Base-by-base conservation (phyloP, 2,113 vertebrate species). In the Cyphomyrus discorhynchus region DNA sequence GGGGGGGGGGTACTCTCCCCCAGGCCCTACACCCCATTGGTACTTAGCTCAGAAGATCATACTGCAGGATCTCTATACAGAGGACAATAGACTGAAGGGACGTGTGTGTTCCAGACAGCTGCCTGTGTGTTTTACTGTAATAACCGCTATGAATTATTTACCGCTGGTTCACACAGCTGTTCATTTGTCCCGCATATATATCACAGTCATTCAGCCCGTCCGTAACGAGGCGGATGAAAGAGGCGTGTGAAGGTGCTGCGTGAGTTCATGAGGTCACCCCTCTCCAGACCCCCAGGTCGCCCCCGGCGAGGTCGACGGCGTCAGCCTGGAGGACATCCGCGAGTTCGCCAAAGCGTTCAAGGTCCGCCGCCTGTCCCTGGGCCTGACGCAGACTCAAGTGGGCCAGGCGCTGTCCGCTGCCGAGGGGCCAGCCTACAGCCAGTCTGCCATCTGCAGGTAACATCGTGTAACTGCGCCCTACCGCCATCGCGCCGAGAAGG, bases 371-470 rank as follows among this genome's bases (percentile, higher is more conserved):
- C 96, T 99, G 95, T 99, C 99, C 91, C 98, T 99, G 94, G 99
- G 99, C 93, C 96, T 99, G 95, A 99, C 99, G 5, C 99, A 99
- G 95, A 99, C 99, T 91, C 99, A 99, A 97, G 99, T 99, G 96
- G 98, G 99, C 93, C 99, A 99, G 96, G 99, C 99, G 17, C 97
- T 99, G 90, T 99, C 98, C 89, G 98, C 99, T 47, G 98, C 98
- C 0, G 98, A 99, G 94, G 99, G 99, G 77, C 99, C 99, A 77
- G 99, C 99, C 6, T 99, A 99, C 96, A 99, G 99, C 95, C 99
- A 99, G 96, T 99, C 99, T 92, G 99, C 99, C 96, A 99, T 99
- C 96, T 99, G 99, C 98, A 99, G 99, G 99, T 99, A 98, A 97
- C 94, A 85, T 53, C 88, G 2, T 89, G 91, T 50, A 90, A 88